phyloP scores from a whole-genome alignment of 1,140 invertebrate species.

The Homarus americanus region DNA sequence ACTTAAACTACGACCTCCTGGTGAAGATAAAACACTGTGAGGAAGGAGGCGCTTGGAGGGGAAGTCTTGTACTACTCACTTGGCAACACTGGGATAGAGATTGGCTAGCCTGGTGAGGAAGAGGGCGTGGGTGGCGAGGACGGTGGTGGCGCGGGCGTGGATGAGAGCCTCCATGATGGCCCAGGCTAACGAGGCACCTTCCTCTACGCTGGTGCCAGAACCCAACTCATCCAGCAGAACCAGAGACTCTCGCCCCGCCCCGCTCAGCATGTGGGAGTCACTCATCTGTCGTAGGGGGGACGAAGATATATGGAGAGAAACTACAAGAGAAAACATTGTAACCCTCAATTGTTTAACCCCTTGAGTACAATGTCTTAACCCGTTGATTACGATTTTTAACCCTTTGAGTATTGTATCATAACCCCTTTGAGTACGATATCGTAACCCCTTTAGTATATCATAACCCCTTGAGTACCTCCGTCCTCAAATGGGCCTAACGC shows the following conservation, averaged over 20 bases:
- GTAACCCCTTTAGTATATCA: too few species aligned
- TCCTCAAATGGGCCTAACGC: too few species aligned
- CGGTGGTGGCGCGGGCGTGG: slow-evolving; percentile 85
- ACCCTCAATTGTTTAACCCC: too few species aligned
- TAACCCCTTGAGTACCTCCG: too few species aligned
- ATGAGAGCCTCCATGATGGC: slow-evolving; percentile 88
- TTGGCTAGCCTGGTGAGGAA: slow-evolving; percentile 86
- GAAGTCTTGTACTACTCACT: slow-evolving; percentile 86
- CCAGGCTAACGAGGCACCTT: slow-evolving; percentile 90
- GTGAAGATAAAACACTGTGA: not conserved
- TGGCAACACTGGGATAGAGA: slow-evolving; percentile 87
- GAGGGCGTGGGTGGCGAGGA: slow-evolving; percentile 90
- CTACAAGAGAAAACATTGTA: too few species aligned
- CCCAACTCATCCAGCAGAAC: slow-evolving; percentile 94
- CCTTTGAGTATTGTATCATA: too few species aligned
- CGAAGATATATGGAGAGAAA: too few species aligned
- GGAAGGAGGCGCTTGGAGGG: not conserved
- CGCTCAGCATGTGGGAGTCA: slow-evolving; percentile 76
- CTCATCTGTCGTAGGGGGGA: slow-evolving; percentile 63
- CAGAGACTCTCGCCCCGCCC: slow-evolving; percentile 83
- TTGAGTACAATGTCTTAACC: too few species aligned
- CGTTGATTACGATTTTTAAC: too few species aligned
- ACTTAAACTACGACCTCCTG: too few species aligned
- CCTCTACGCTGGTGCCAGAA: slow-evolving; percentile 88
- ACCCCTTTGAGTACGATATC: too few species aligned